A percentile compares a stretch with the other conserved stretches of the same genome.
Conservation (phyloP, 2,797 vertebrate genomes). For the Tokudaia tokunoshimensis region DNA sequence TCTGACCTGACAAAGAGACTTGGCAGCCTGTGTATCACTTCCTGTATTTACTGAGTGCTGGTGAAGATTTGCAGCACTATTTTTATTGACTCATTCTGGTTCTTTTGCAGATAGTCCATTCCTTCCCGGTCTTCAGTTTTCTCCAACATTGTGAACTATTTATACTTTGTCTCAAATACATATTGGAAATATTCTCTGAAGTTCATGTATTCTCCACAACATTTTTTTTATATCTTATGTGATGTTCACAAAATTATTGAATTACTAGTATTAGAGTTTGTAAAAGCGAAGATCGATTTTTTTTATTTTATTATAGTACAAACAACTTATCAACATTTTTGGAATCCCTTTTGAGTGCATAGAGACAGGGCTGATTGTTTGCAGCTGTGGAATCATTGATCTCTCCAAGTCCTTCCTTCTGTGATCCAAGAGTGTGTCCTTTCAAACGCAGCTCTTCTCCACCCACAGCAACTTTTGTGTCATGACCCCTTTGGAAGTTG, state of each 20-base stretch:
- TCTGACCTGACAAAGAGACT: neutral
- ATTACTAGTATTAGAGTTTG: neutral
- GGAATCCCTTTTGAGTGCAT: neutral
- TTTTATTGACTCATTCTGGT: neutral
- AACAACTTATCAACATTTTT: neutral
- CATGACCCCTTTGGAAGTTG: neutral
- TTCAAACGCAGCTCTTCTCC: neutral
- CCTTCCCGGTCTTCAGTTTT: neutral
- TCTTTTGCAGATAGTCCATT: neutral
- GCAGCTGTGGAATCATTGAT: neutral
- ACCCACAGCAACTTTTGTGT: neutral
- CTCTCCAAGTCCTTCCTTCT: neutral
- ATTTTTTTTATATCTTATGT: neutral
- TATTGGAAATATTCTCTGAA: constrained; percentile 1
- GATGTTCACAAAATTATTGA: neutral
- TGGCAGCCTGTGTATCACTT: neutral
- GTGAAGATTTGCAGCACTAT: neutral
- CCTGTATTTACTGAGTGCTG: neutral
- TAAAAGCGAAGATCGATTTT: neutral
- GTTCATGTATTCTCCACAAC: neutral
- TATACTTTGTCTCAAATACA: neutral
- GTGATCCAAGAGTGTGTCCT: neutral
- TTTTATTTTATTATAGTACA: neutral
- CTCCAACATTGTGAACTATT: neutral
- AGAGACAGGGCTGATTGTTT: neutral